These are phyloP conservation scores for Dryococelus australis DNA, from an alignment of 2,888 invertebrate species.

Conservation along the genomic window DNA sequence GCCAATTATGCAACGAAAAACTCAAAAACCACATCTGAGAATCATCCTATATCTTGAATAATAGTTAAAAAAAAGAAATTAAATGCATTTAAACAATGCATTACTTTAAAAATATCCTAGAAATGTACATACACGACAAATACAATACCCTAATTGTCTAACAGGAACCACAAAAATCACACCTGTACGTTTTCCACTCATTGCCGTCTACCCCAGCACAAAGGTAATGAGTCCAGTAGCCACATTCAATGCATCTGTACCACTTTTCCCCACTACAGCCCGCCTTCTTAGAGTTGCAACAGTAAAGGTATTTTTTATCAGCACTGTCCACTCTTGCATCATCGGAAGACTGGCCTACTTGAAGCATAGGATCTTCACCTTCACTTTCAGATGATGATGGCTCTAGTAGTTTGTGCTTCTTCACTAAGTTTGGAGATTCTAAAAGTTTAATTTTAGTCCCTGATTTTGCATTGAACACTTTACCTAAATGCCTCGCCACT, in stretches of 20 bases:
- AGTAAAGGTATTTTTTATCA: conserved; percentile 34
- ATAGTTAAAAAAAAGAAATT: too few species aligned
- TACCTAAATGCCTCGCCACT: not conserved
- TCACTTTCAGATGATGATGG: not conserved
- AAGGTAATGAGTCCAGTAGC: too few species aligned
- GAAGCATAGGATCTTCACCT: not conserved
- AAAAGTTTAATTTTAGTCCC: not conserved
- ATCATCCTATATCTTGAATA: too few species aligned
- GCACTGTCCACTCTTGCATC: conserved; percentile 22
- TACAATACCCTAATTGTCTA: too few species aligned
- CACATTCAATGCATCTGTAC: conserved; percentile 35
- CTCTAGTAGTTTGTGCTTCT: not conserved
- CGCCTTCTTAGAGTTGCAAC: conserved; percentile 30
- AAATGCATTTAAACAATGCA: too few species aligned
- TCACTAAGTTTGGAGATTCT: not conserved
- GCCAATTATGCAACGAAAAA: too few species aligned
- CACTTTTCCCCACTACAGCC: conserved; percentile 36
- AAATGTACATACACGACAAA: too few species aligned
- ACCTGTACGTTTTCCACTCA: conserved; percentile 22
- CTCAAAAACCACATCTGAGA: too few species aligned
- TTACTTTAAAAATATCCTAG: too few species aligned
- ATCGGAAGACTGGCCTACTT: not conserved
- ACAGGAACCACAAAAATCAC: conserved; percentile 11
- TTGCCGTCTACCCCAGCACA: conserved; percentile 31
- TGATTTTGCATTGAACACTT: not conserved